phyloP scores from a whole-genome alignment of 2,113 vertebrate species.

The Pelusios castaneus region DNA sequence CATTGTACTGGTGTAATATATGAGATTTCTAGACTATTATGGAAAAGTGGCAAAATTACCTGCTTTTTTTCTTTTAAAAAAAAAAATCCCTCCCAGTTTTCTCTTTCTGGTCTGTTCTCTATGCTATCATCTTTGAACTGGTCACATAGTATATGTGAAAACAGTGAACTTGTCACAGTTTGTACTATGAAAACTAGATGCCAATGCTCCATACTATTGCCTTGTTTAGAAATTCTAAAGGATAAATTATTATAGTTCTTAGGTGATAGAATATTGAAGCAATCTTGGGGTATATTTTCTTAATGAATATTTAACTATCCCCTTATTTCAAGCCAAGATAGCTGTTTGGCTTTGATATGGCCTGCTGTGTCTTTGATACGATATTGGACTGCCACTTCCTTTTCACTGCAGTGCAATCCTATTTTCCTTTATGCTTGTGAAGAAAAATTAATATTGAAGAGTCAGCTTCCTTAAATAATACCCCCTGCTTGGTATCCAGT shows the following conservation, averaged over 20 bases:
- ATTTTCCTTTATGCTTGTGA: background rate
- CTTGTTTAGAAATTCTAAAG: background rate
- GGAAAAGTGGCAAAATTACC: background rate
- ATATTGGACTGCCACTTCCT: conserved; percentile 10
- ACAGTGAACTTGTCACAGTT: background rate
- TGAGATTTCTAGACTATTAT: background rate
- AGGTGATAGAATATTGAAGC: background rate
- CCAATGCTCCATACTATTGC: background rate
- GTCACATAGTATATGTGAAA: background rate
- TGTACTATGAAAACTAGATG: background rate
- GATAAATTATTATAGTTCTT: background rate
- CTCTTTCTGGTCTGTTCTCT: background rate
- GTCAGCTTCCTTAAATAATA: background rate
- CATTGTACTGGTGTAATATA: background rate
- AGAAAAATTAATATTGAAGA: background rate
- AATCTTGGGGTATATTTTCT: background rate
- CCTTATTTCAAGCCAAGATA: background rate
- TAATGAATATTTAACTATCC: background rate
- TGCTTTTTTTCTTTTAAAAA: background rate
- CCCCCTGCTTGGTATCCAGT: background rate
- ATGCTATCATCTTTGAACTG: rapidly evolving
- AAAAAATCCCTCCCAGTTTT: background rate
- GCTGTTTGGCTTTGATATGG: background rate
- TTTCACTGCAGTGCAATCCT: background rate
- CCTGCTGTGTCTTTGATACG: background rate